phyloP scores from a whole-genome alignment of 1,140 invertebrate genomes.

The Stegodyphus dumicola region DNA sequence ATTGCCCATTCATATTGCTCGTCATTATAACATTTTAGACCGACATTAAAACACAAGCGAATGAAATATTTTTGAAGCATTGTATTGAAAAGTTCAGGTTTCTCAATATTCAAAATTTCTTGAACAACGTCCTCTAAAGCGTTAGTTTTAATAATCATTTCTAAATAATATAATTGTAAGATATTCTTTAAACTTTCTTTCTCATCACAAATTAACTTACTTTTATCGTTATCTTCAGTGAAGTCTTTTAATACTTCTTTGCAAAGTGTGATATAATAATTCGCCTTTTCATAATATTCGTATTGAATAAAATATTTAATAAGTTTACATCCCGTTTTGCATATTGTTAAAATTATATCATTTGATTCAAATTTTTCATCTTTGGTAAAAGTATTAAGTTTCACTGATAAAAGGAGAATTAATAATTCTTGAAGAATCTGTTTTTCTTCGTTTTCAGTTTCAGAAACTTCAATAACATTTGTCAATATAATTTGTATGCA shows the following conservation, averaged over 20 bases:
- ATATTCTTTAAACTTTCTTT: not conserved
- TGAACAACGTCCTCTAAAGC: slow-evolving; percentile 4
- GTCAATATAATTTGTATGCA: not conserved
- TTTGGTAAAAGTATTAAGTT: not conserved
- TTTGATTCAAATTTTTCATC: not conserved
- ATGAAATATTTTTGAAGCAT: not conserved
- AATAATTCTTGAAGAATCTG: not conserved
- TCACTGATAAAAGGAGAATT: not conserved
- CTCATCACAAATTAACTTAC: not conserved
- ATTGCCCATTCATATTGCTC: slow-evolving; percentile 15
- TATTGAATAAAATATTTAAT: not conserved
- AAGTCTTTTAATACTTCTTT: not conserved
- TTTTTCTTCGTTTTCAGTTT: not conserved
- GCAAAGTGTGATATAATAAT: not conserved
- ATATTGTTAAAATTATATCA: not conserved
- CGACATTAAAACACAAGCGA: slow-evolving; percentile 6
- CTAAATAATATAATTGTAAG: not conserved
- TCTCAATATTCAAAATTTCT: slow-evolving; percentile 5
- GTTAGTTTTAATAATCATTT: not conserved
- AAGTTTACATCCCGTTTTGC: not conserved
- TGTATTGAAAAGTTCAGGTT: not conserved
- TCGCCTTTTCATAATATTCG: not conserved
- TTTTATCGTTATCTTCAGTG: not conserved
- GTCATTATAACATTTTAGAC: not conserved
- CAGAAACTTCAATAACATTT: not conserved